Evolutionary conservation across 2,888 invertebrate species (phyloP).

Genomic region (Perithous albicinctus): DNA sequence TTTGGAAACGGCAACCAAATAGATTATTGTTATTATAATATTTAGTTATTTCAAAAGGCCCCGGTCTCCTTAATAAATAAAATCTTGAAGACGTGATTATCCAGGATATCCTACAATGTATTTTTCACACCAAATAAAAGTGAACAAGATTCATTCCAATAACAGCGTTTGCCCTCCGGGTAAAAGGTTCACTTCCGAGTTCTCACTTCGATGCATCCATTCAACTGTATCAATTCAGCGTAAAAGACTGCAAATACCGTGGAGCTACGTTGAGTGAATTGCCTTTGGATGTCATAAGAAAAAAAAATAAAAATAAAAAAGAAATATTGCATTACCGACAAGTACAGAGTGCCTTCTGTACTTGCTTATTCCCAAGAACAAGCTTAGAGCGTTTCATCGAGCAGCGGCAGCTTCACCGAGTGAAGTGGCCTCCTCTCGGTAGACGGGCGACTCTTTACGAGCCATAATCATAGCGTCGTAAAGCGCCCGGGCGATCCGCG

Average conservation of each 20-base stretch:
- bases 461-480: slow-evolving; percentile 60
- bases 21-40: too few species aligned
- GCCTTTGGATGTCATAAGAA: neutral
- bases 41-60: too few species aligned
- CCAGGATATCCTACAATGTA: neutral
- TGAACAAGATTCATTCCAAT: neutral
- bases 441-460: slow-evolving; percentile 35
- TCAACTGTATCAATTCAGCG: neutral
- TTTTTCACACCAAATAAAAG: neutral
- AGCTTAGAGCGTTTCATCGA: slow-evolving; percentile 5
- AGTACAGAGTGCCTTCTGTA: neutral
- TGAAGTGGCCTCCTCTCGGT: neutral
- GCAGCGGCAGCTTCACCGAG: slow-evolving; percentile 15
- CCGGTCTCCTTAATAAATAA: neutral
- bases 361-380: neutral
- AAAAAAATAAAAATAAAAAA: too few species aligned
- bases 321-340: neutral
- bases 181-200: neutral
- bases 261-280: neutral
- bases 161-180: neutral
- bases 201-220: neutral
- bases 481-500: slow-evolving; percentile 42
- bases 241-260: neutral
- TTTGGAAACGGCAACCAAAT: too few species aligned
- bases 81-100: neutral